These are phyloP conservation scores for Hemaris fuciformis DNA, from an alignment of 2,888 invertebrate species.

Conservation along the genomic window DNA sequence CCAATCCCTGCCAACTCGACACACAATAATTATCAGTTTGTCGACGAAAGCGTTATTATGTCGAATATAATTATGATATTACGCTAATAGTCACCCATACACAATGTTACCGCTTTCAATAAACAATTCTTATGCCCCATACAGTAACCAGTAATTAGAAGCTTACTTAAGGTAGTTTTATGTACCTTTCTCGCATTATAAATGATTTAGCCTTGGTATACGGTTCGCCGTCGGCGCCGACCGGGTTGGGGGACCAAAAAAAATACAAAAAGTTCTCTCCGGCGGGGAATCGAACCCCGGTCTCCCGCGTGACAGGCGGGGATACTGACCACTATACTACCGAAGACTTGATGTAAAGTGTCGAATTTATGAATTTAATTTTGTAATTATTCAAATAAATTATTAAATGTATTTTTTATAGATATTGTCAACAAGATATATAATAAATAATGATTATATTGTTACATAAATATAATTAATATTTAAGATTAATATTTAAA, in stretches of 20 bases:
- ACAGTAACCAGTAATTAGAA: background rate
- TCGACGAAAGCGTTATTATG: slow-evolving; percentile 22
- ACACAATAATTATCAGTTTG: slow-evolving; percentile 40
- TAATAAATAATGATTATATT: too few species aligned
- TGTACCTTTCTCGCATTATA: background rate
- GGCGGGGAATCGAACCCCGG: slow-evolving; percentile 80
- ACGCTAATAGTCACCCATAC: slow-evolving; percentile 30
- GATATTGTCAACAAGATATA: too few species aligned
- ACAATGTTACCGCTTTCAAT: slow-evolving; percentile 1
- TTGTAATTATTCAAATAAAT: too few species aligned
- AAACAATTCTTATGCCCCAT: slow-evolving; percentile 3
- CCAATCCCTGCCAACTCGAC: slow-evolving; percentile 19
- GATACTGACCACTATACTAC: slow-evolving; percentile 80
- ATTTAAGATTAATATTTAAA: too few species aligned
- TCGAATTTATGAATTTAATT: background rate
- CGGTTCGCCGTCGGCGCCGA: background rate
- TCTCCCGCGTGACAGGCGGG: slow-evolving; percentile 80
- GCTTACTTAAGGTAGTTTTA: background rate
- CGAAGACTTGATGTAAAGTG: slow-evolving; percentile 45
- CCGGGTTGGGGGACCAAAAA: background rate
- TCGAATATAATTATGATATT: slow-evolving; percentile 61
- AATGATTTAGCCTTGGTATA: background rate
- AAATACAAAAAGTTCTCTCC: slow-evolving; percentile 41
- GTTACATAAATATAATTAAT: too few species aligned
- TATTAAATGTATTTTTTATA: background rate